These are phyloP conservation scores for Eurystomus glaucurus DNA, from an alignment of 2,797 vertebrate genomes.

Conservation along the genomic window DNA sequence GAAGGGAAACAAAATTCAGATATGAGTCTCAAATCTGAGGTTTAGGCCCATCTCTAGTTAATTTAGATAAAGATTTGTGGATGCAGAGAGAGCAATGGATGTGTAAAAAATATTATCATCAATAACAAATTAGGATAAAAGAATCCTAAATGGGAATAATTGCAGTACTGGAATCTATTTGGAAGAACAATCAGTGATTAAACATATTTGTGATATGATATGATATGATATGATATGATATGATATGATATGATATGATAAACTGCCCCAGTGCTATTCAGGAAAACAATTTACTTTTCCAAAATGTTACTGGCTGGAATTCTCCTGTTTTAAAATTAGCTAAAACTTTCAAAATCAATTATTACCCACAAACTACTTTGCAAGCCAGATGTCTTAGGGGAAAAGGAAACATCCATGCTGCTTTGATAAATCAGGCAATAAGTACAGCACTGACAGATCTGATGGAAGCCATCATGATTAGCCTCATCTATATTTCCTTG, in stretches of 20 bases:
- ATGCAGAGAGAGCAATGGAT: background rate
- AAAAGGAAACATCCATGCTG: background rate
- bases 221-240: too few species aligned
- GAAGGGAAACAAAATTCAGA: background rate
- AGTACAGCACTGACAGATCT: conserved; percentile 17
- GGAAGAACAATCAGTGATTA: background rate
- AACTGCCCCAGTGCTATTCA: background rate
- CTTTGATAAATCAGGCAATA: conserved; percentile 49
- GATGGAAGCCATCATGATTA: conserved; percentile 33
- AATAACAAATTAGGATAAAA: background rate
- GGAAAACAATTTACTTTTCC: conserved; percentile 5
- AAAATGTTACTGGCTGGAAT: background rate
- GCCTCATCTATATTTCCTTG: conserved; percentile 48
- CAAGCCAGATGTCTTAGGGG: background rate
- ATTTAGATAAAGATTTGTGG: background rate
- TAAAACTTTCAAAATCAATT: conserved; percentile 24
- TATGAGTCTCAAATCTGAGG: background rate
- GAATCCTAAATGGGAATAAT: background rate
- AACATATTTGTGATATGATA: background rate
- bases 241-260: background rate
- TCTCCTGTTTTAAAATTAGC: conserved; percentile 33
- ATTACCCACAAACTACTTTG: background rate
- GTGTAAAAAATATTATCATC: background rate
- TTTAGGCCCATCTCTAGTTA: background rate
- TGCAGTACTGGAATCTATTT: background rate